Base-by-base conservation (phyloP, 2,888 invertebrate species). In the Calephelis perditalis region DNA sequence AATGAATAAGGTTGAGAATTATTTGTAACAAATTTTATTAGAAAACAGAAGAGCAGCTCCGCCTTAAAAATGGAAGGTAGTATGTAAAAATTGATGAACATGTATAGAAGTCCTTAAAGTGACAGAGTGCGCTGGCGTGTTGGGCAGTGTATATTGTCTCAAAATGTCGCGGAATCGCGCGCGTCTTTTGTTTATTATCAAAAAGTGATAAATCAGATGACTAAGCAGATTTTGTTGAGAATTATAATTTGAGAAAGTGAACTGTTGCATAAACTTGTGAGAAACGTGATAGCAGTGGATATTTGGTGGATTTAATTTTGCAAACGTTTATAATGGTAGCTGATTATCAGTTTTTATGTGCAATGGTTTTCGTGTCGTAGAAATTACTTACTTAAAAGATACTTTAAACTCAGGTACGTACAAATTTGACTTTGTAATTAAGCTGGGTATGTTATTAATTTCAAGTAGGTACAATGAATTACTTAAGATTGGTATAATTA, bases 41-140 rank as follows among this genome's bases (percentile, higher is more conserved):
- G 82, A 77, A 75, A 74, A 78, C 72, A 75, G 78, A 86, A 86
- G 79, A 84, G 82, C 86, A 89, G 87, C 89, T 87, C 90, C 90
- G 88, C 90, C 90, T 90, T 88, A 90, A 90, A 90, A 90, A 89
- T 90, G 89, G 90, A 89, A 90, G 90, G 89, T 90, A 89, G 90
- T 88, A 89, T 90, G 89, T 90, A 90, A 90, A 90, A 90, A 90
- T 90, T 90, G 84, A 90, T 90, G 88, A 89, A 90, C 89, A 89
- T 87, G 87, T 89, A 89, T 90, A 87, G 87, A 79, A 88, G 88
- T 89, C 87, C 86, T 89, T 89, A 89, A 84, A 88, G 87, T 90
- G 90, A 88, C 89, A 90, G 88, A 90, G 88, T 85, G 82, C 82
- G 88, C 86, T 87, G 86, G 88, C 86, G 83, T 83, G 89, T 82